Base-by-base conservation (phyloP, 2,888 invertebrate genomes). In the Aleiodes testaceus region DNA sequence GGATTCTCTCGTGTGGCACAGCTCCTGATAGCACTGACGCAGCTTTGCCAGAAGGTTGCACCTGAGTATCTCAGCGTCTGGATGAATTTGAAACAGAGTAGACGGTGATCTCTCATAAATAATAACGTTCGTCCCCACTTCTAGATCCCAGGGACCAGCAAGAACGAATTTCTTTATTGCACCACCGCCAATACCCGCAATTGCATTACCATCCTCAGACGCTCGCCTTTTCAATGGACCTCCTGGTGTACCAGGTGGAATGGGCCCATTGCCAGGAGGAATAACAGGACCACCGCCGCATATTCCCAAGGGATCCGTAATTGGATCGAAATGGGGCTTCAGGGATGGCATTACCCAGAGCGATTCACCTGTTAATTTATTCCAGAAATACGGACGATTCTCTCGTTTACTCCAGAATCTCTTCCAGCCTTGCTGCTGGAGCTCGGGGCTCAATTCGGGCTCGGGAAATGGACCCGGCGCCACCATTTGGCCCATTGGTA, bases 401-500 rank as follows among this genome's bases (percentile, higher is more conserved):
- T 98, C 98, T 68, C 98, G 90, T 84, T 97, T 96, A 18, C 97
- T 98, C 98, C 98, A 98, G 87, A 95, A 97, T 82, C 96, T 97
- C 74, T 97, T 92, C 98, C 98, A 98, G 4, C 98, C 98, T 84
- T 96, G 96, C 84, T 95, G 94, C 6, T 92, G 88, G 59, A 94
- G 87, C 83, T 94, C 93, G 12, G 90, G 88, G 3, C 93, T 92
- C 65, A 94, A 87, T 82, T 88, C 89, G n/a, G 84, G 85, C 69
- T 88, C 88, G 5, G 88, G 82, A 77, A 81, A 88, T 53, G 80
- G 81, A 44, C 83, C 86, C 45, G 82, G 81, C 36, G 80, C 74
- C 7, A 76, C 69, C 26, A 78, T 72, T 44, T 85, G 87, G 5
- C 79, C 73, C 36, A 85, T 77, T n/a, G 83, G 72, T 22, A 26